Conservation (phyloP, 1,140 invertebrate species). For the Hyphantria cunea region DNA sequence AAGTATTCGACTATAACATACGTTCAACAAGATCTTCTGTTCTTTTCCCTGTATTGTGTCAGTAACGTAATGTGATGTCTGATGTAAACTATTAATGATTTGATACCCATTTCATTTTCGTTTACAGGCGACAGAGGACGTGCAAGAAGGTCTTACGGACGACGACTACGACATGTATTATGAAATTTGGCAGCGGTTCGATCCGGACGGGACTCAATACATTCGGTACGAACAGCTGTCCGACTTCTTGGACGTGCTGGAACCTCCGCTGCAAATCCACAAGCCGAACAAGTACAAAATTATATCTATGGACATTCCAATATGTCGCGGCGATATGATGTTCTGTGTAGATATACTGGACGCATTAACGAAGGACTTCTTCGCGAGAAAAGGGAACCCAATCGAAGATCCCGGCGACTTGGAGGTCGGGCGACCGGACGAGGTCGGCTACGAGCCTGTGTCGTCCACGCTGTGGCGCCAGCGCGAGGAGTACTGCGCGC, state of each 20-base stretch:
- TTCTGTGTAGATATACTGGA: slow-evolving; percentile 99
- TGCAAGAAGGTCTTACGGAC: slow-evolving; percentile 98
- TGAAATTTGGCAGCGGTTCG: slow-evolving; percentile 99
- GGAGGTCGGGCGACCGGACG: slow-evolving; percentile 91
- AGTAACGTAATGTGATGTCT: no score
- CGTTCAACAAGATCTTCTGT: no score
- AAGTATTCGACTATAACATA: no score
- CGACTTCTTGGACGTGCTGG: slow-evolving; percentile 96
- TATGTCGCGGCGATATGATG: slow-evolving; percentile 97
- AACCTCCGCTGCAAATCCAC: slow-evolving; percentile 96
- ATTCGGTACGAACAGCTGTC: slow-evolving; percentile 96
- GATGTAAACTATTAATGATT: no score
- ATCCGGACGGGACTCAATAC: slow-evolving; percentile 98
- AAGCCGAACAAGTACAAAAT: slow-evolving; percentile 99
- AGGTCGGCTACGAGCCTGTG: slow-evolving; percentile 94
- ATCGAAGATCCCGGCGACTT: slow-evolving; percentile 94
- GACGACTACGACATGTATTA: slow-evolving; percentile 99
- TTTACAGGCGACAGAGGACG: slow-evolving; percentile 94
- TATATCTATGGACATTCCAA: slow-evolving; percentile 98
- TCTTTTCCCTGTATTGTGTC: no score
- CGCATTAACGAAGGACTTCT: slow-evolving; percentile 97
- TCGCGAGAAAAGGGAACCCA: slow-evolving; percentile 96
- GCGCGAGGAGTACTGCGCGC: slow-evolving; percentile 96
- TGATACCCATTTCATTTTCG: background rate
- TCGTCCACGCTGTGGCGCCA: slow-evolving; percentile 97